Conservation (phyloP, 2,113 vertebrate genomes). For the Panthera uncia region DNA sequence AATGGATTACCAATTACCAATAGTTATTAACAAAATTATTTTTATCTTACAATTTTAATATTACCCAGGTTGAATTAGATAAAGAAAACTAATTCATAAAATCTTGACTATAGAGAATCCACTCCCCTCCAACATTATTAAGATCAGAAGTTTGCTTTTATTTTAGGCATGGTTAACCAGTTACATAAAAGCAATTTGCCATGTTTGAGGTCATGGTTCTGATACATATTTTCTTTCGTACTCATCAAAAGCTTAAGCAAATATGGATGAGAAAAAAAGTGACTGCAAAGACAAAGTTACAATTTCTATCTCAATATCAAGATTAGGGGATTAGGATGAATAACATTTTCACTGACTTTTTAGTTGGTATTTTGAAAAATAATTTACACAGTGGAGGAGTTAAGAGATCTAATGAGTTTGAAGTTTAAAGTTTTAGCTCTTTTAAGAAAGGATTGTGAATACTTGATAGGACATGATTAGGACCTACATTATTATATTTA, state of each 20-base stretch:
- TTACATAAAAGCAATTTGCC: not conserved
- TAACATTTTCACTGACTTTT: not conserved
- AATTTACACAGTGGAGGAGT: not conserved
- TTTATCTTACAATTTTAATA: not conserved
- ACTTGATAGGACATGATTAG: not conserved
- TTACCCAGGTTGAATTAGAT: not conserved
- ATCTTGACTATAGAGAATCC: not conserved
- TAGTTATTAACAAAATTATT: constrained; percentile 9
- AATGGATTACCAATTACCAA: not conserved
- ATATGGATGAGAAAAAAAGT: not conserved
- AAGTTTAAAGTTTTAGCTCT: not conserved
- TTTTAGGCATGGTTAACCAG: not conserved
- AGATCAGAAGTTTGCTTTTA: not conserved
- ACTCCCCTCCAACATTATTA: not conserved
- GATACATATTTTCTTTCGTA: not conserved
- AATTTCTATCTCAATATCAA: not conserved
- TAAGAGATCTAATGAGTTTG: not conserved
- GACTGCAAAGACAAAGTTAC: not conserved
- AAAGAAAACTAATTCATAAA: not conserved
- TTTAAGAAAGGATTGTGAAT: not conserved
- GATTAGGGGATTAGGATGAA: not conserved
- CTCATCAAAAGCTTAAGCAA: not conserved
- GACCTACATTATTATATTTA: not conserved
- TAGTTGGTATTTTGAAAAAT: not conserved
- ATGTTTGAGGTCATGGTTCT: not conserved